Base-by-base conservation (phyloP, 2,113 vertebrate genomes). In the Corapipo altera region DNA sequence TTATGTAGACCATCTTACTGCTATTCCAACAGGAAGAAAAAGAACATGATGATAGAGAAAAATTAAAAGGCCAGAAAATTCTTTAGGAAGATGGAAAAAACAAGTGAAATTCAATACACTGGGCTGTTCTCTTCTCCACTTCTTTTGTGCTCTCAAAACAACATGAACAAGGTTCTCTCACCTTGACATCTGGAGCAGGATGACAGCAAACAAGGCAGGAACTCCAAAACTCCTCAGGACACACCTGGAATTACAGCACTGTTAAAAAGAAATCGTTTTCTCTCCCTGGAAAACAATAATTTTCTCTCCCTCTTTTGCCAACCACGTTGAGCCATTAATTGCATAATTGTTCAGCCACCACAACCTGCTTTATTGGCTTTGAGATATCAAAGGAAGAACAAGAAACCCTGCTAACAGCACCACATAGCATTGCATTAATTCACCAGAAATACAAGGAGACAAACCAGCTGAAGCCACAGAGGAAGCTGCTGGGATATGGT, bases 131-230 rank as follows among this genome's bases (percentile, higher is more conserved):
- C 43, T 65, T 33, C 89, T 88, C 91, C 75, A 57, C 76, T 87
- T 73, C 46, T 54, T 83, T 77, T 16, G 4, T 51, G 69, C 75
- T 79, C 61, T 43, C n/a, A 61, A 80, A 41, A 41, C 52, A 80
- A 24, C 54, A 55, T 0, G 24, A 92, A 24, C 85, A 65, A 91
- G 74, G n/a, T 52, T 52, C 61, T 93, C 35, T 43, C 5, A 5
- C 26, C 89, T 69, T 81, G 76, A 88, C 88, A 88, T 75, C 80
- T 43, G 41, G 57, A 92, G 58, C 43, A 30, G 61, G 76, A 64
- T 73, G 90, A 72, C 66, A 93, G 58, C 86, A 89, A 94, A 92
- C 64, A 80, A 80, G 52, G 85, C 79, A 96, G 62, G 71, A 97
- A 76, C 44, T 70, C 59, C 81, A 69, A 18, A 32, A 69, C 32